A percentile compares a stretch with the other conserved stretches of the same genome.
Evolutionary conservation across 2,113 vertebrate species (phyloP).

Genomic region (Condylura cristata): DNA sequence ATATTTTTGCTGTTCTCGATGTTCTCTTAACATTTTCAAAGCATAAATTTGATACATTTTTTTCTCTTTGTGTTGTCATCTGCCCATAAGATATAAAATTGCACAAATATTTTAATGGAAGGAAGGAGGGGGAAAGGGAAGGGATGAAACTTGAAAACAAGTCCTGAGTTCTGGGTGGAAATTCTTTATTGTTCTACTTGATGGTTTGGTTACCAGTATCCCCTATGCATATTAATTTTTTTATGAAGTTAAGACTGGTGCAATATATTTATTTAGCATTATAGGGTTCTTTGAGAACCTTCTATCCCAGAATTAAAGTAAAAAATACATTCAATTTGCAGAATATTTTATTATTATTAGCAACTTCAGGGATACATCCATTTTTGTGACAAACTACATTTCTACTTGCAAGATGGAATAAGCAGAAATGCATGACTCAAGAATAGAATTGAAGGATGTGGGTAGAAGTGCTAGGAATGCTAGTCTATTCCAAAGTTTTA

Average conservation of each 20-base stretch:
- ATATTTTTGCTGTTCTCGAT: neutral
- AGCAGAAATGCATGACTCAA: neutral
- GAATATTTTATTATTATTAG: conserved; percentile 37
- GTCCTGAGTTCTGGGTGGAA: neutral
- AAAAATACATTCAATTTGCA: conserved; percentile 31
- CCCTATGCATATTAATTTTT: neutral
- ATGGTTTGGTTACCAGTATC: neutral
- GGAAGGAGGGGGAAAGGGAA: neutral
- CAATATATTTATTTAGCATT: conserved; percentile 13
- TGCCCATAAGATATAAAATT: neutral
- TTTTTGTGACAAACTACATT: conserved; percentile 49
- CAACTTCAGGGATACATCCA: conserved; percentile 33
- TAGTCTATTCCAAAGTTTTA: neutral
- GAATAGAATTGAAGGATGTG: neutral
- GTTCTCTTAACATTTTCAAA: neutral
- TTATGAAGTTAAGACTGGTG: neutral
- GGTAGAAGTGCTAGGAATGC: neutral
- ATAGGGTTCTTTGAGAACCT: conserved; percentile 56
- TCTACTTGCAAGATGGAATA: conserved; percentile 40
- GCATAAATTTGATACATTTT: neutral
- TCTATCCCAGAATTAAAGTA: conserved; percentile 47
- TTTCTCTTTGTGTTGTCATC: neutral
- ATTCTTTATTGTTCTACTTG: neutral
- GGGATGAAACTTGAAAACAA: neutral
- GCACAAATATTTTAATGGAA: neutral